A percentile compares a stretch with the other conserved stretches of the same genome.
Evolutionary conservation across 2,797 vertebrate species (phyloP).

Genomic region (Moxostoma hubbsi): DNA sequence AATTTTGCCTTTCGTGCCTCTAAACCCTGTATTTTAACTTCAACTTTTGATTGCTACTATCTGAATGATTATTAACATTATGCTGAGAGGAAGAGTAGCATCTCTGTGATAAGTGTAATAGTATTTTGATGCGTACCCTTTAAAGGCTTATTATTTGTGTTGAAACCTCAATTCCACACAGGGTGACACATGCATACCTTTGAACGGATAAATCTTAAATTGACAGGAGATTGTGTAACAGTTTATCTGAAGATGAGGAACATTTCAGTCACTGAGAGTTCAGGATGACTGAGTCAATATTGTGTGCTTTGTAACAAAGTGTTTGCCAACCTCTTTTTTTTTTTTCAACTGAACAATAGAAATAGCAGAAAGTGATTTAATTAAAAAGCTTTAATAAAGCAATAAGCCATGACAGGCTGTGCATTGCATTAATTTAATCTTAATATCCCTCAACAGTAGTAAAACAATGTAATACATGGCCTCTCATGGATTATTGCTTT

Average conservation of each 20-base stretch:
- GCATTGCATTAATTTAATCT: no score
- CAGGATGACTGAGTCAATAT: background rate
- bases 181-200: background rate
- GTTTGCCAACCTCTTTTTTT: background rate
- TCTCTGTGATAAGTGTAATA: background rate
- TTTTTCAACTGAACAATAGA: background rate
- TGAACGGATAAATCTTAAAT: conserved; percentile 21
- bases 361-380: background rate
- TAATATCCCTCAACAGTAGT: background rate
- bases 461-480: background rate
- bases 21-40: background rate
- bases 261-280: background rate
- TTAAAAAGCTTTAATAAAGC: background rate
- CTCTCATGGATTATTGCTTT: background rate
- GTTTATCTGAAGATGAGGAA: conserved; percentile 18
- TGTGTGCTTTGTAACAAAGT: background rate
- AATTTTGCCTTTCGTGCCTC: conserved; percentile 18
- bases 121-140: conserved; percentile 11
- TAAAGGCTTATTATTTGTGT: conserved; percentile 6
- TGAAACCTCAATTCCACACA: conserved; percentile 30
- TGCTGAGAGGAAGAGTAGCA: background rate
- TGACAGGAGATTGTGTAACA: conserved; percentile 11
- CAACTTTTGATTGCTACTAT: conserved; percentile 18
- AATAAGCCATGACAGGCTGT: background rate
- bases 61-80: conserved; percentile 27